phyloP scores from a whole-genome alignment of 2,797 vertebrate species.

The Vultur gryphus region DNA sequence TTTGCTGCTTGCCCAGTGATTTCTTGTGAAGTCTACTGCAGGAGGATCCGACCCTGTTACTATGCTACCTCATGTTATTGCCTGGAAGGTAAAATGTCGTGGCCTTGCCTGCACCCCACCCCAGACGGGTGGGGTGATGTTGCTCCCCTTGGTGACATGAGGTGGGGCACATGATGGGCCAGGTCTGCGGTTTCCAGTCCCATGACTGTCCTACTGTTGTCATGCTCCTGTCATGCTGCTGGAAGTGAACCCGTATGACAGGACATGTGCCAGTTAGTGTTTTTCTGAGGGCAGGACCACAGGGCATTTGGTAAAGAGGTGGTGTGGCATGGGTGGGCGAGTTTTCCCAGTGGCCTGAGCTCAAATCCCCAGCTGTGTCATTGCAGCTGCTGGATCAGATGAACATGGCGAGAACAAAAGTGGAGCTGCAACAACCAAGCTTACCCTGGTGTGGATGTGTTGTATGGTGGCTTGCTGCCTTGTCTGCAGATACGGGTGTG shows the following conservation, averaged over 20 bases:
- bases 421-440: not conserved
- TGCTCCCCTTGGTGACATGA: rapidly evolving
- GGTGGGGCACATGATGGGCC: not conserved
- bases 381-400: not conserved
- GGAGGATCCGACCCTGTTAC: not conserved
- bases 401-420: not conserved
- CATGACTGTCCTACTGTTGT: not conserved
- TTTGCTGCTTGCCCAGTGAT: not conserved
- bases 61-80: rapidly evolving
- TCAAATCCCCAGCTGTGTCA: not conserved
- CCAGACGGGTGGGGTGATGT: not conserved
- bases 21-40: not conserved
- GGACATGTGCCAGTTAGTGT: not conserved
- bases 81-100: not conserved
- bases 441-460: not conserved
- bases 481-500: not conserved
- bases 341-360: not conserved
- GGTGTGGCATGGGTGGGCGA: not conserved
- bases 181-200: not conserved
- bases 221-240: not conserved
- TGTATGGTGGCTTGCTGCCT: not conserved
- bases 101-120: not conserved
- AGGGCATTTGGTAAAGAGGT: not conserved
- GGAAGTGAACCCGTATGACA: not conserved
- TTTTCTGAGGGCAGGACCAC: not conserved